A percentile compares a stretch with the other conserved stretches of the same genome.
Conservation (phyloP, 2,113 vertebrate species). For the Acanthochromis polyacanthus region DNA sequence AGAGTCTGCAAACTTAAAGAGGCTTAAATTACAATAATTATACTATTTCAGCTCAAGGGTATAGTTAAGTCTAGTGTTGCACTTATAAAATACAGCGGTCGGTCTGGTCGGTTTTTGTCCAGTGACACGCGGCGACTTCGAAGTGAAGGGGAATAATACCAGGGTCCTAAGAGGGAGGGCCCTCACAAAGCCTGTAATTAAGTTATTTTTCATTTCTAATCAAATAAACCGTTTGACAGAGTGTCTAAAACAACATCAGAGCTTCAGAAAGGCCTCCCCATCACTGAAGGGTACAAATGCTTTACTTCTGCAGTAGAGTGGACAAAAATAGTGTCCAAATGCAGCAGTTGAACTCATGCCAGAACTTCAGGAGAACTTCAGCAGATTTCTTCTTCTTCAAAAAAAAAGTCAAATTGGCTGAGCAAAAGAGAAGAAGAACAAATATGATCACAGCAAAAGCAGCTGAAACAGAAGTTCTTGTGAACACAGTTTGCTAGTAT, state of each 20-base stretch:
- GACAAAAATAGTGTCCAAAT: no score
- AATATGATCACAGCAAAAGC: no score
- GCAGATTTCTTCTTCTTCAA: neutral
- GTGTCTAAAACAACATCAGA: no score
- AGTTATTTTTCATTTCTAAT: neutral
- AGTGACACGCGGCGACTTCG: neutral
- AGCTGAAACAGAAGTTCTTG: neutral
- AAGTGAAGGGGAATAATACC: neutral
- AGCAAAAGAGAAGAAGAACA: neutral
- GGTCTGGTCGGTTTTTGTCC: conserved; percentile 19
- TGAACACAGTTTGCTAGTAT: neutral
- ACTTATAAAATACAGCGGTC: conserved; percentile 33
- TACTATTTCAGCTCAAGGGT: conserved; percentile 22
- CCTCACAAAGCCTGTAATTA: neutral
- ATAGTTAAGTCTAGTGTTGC: conserved; percentile 34
- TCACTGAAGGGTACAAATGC: no score
- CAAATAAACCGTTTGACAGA: neutral
- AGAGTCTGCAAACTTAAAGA: conserved; percentile 23
- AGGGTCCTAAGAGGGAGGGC: neutral
- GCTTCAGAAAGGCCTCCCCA: no score
- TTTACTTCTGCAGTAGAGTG: no score
- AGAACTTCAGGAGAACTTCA: neutral
- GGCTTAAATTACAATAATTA: conserved; percentile 29
- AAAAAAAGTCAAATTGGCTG: neutral
- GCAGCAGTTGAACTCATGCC: neutral